Conservation (phyloP, 2,888 invertebrate genomes). For the Plemyria rubiginata region DNA sequence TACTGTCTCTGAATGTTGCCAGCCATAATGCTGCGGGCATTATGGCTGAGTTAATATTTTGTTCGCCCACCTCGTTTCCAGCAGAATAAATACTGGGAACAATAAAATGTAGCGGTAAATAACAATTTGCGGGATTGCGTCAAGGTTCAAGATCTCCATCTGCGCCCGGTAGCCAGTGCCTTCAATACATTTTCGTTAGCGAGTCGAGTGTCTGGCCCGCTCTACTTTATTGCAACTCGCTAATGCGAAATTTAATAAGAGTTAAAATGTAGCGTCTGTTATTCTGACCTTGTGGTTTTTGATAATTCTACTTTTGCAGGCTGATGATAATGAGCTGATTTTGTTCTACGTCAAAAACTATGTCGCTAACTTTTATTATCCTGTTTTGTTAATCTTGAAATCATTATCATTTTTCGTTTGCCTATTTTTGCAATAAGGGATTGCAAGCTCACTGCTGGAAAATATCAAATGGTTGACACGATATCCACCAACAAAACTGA, state of each 20-base stretch:
- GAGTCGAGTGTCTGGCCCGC: constrained; percentile 51
- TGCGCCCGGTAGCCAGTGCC: constrained; percentile 35
- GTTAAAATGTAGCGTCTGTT: constrained; percentile 44
- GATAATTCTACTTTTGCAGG: too few relatives aligned
- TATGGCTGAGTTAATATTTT: constrained; percentile 19
- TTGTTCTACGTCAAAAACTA: too few relatives aligned
- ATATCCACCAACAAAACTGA: constrained; percentile 8
- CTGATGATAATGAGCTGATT: too few relatives aligned
- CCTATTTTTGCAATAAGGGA: background rate
- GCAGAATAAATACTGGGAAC: constrained; percentile 25
- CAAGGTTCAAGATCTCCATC: constrained; percentile 37
- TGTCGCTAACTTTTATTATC: too few relatives aligned
- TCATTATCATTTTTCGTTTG: background rate
- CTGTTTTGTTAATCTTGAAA: too few relatives aligned
- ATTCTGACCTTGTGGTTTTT: constrained; percentile 28
- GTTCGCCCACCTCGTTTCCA: constrained; percentile 19
- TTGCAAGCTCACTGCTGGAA: background rate
- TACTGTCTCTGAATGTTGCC: constrained; percentile 4
- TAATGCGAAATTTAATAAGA: constrained; percentile 70
- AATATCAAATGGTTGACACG: background rate
- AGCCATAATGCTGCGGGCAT: background rate
- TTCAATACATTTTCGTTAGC: constrained; percentile 66
- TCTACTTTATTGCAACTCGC: constrained; percentile 66
- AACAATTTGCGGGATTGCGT: constrained; percentile 42
- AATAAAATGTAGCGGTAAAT: constrained; percentile 41